Percentiles rank a stretch among this genome's conserved stretches.
These are phyloP conservation scores for Pteropus rufus DNA, from an alignment of 2,797 vertebrate species.

Conservation along the genomic window DNA sequence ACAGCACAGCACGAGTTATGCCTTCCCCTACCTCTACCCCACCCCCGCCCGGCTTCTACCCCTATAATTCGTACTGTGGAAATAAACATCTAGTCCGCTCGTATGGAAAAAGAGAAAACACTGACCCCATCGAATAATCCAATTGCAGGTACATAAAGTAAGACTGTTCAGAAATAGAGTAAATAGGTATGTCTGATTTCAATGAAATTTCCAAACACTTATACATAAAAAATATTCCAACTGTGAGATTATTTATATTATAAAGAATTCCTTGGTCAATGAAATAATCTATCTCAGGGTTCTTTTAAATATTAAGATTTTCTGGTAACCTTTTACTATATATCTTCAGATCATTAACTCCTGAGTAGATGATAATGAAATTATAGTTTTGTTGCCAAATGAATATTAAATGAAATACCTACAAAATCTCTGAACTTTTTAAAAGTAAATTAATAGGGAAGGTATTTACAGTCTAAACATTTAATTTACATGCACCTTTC, in stretches of 20 bases:
- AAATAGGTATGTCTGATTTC: not conserved
- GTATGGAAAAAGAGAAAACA: not conserved
- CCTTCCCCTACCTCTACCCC: too few relatives aligned
- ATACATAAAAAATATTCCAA: not conserved
- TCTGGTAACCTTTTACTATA: not conserved
- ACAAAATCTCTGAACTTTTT: not conserved
- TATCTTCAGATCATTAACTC: not conserved
- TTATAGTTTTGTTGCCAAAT: not conserved
- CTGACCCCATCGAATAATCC: not conserved
- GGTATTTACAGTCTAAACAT: not conserved
- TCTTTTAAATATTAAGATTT: slow-evolving; percentile 17
- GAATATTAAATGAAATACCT: not conserved
- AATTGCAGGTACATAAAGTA: not conserved
- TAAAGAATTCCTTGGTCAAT: not conserved
- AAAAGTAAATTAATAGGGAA: not conserved
- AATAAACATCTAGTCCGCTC: not conserved
- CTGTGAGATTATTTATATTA: slow-evolving; percentile 5
- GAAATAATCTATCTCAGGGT: not conserved
- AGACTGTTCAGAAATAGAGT: not conserved
- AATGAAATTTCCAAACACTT: slow-evolving; percentile 36
- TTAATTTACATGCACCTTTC: not conserved
- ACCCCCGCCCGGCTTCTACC: not conserved
- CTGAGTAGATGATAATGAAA: not conserved
- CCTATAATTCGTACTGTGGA: not conserved
- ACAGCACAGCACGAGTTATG: not conserved